These are phyloP conservation scores for Nycticebus coucang DNA, from an alignment of 2,113 vertebrate species.

Conservation along the genomic window DNA sequence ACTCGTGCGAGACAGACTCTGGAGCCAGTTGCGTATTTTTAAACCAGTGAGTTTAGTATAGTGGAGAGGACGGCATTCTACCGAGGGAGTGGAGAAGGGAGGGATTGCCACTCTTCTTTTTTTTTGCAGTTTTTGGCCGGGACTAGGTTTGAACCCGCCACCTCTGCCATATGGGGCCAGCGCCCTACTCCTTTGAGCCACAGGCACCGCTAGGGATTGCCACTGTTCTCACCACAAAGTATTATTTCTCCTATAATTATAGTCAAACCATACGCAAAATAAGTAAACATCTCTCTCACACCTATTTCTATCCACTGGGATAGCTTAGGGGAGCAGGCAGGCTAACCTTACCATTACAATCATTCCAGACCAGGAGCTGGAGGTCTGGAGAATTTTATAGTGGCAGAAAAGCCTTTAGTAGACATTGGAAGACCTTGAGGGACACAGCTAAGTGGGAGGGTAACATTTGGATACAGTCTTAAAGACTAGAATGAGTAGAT, in stretches of 20 bases:
- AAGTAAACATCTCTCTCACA: slow-evolving; percentile 10
- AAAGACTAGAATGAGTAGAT: not conserved
- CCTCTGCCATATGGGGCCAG: too few species aligned
- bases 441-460: not conserved
- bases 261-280: slow-evolving; percentile 35
- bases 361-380: not conserved
- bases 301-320: not conserved
- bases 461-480: not conserved
- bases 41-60: not conserved
- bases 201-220: not conserved
- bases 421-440: not conserved
- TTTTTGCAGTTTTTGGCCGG: too few species aligned
- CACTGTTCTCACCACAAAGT: slow-evolving; percentile 7
- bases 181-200: too few species aligned
- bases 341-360: not conserved
- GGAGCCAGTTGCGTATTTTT: not conserved
- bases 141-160: too few species aligned
- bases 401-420: not conserved
- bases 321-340: not conserved
- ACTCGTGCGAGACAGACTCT: not conserved
- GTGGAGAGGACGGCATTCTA: not conserved
- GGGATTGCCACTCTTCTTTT: slow-evolving; percentile 8
- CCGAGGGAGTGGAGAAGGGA: not conserved
- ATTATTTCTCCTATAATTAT: not conserved
- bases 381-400: not conserved